These are phyloP conservation scores for Anguilla rostrata DNA, from an alignment of 2,113 vertebrate species.

Conservation along the genomic window DNA sequence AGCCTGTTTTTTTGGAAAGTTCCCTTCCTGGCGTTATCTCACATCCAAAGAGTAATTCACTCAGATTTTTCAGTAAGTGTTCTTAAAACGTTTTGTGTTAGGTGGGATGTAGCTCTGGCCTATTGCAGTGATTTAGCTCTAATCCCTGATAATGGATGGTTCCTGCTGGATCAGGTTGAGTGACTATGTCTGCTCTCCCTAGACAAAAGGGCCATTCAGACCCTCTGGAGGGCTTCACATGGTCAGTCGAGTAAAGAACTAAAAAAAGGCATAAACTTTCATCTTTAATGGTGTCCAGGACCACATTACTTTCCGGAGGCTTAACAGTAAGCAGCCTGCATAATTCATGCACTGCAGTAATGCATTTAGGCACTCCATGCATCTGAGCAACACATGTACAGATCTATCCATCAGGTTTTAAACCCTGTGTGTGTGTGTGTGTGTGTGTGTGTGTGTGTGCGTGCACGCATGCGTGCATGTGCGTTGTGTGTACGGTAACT, in stretches of 20 bases:
- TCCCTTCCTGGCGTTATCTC: neutral
- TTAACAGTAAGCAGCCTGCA: neutral
- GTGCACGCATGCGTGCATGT: neutral
- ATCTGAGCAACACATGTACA: neutral
- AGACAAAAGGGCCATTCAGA: constrained; percentile 1
- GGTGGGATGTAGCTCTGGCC: neutral
- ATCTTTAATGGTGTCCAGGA: neutral
- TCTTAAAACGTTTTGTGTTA: neutral
- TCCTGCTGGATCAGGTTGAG: neutral
- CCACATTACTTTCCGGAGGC: neutral
- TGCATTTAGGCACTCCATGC: neutral
- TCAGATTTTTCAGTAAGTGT: neutral
- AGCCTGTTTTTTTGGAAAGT: neutral
- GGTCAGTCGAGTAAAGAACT: neutral
- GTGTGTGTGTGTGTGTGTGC: constrained; percentile 18
- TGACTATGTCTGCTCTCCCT: neutral
- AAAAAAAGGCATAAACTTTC: neutral
- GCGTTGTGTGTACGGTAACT: no score
- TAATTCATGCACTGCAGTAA: neutral
- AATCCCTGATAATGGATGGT: neutral
- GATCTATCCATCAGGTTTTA: neutral
- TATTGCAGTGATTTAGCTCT: neutral
- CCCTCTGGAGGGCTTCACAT: neutral
- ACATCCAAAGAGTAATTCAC: neutral
- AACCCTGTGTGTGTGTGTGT: constrained; percentile 3